Base-by-base conservation (phyloP, 2,113 vertebrate genomes). In the Pycnonotus jocosus region DNA sequence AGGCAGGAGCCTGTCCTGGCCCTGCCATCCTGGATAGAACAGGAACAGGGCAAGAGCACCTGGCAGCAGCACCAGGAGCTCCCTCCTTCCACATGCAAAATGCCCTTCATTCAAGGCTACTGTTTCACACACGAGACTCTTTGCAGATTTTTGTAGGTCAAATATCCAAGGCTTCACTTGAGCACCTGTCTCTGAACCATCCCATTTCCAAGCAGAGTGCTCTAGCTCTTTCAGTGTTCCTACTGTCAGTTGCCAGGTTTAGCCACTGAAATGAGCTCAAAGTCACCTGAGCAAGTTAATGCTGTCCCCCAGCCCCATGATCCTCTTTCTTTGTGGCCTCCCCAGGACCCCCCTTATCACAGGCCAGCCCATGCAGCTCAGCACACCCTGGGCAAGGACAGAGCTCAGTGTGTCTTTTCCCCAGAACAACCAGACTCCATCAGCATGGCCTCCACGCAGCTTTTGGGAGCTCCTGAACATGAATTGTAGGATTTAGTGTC, bases 231-330 rank as follows among this genome's bases (percentile, higher is more conserved):
- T 48, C 35, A 18, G 2, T 11, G 18, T 37, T 42, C 58, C 54
- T 54, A 8, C 30, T 35, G 44, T 37, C n/a, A 88, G 40, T 19
- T 4, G 7, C 50, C 42, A 45, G 35, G n/a, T 25, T 61, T 57
- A 40, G 87, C 61, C 71, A 77, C 22, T 25, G 8, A 22, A 64
- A 40, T 0, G 4, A 56, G 30, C 27, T 53, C 65, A 30, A 42
- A 85, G 45, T 38, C 33, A 64, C 65, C 38, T 51, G 60, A 73
- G n/a, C n/a, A 62, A 60, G 62, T 48, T 24, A 71, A 38, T 2
- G 1, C 21, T 40, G 48, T 48, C 13, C 35, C 30, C 33, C 2
- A 1, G 56, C 19, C 22, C 51, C 68, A 60, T 0, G 0, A 12
- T 51, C 42, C 42, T 60, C 12, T 27, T 76, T 64, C 53, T 79